Evolutionary conservation across 2,888 invertebrate species (phyloP).

Genomic region (Byasa hedistus): DNA sequence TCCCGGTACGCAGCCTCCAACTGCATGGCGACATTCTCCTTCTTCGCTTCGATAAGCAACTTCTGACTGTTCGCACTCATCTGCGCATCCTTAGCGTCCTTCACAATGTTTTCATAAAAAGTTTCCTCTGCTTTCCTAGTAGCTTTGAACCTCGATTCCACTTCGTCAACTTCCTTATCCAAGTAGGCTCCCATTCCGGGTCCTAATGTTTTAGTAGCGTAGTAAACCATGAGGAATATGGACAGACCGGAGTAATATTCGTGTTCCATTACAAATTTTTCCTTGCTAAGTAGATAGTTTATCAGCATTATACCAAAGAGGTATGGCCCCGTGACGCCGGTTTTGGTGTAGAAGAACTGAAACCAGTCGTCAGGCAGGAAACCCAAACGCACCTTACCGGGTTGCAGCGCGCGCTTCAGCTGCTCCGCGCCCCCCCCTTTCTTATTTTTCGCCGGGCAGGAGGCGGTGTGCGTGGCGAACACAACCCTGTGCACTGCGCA

Average conservation of each 20-base stretch:
- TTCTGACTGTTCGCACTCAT: slow-evolving; percentile 88
- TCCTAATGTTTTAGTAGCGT: slow-evolving; percentile 84
- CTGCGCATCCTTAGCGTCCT: slow-evolving; percentile 83
- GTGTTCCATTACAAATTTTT: slow-evolving; percentile 95
- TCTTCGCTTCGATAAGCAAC: slow-evolving; percentile 88
- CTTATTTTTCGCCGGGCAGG: slow-evolving; percentile 31
- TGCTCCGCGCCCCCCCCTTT: not conserved
- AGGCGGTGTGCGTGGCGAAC: slow-evolving; percentile 31
- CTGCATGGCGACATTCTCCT: slow-evolving; percentile 94
- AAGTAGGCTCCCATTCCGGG: slow-evolving; percentile 78
- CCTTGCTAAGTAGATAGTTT: slow-evolving; percentile 94
- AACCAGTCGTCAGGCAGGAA: slow-evolving; percentile 82
- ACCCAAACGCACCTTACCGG: slow-evolving; percentile 79
- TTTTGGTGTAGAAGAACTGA: slow-evolving; percentile 92
- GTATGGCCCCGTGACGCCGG: slow-evolving; percentile 93
- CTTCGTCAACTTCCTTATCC: slow-evolving; percentile 85
- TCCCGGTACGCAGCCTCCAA: slow-evolving; percentile 93
- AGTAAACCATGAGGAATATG: slow-evolving; percentile 80
- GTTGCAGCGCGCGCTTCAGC: slow-evolving; percentile 43
- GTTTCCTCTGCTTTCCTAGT: slow-evolving; percentile 75
- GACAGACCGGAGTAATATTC: slow-evolving; percentile 91
- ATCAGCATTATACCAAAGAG: slow-evolving; percentile 86
- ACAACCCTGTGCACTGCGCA: slow-evolving; percentile 20
- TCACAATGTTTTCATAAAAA: slow-evolving; percentile 73
- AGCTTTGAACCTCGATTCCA: slow-evolving; percentile 73